Evolutionary conservation across 1,140 invertebrate genomes (phyloP), one percentile per base, ranked within the genome.

Genomic region (Bombus waltoni): DNA sequence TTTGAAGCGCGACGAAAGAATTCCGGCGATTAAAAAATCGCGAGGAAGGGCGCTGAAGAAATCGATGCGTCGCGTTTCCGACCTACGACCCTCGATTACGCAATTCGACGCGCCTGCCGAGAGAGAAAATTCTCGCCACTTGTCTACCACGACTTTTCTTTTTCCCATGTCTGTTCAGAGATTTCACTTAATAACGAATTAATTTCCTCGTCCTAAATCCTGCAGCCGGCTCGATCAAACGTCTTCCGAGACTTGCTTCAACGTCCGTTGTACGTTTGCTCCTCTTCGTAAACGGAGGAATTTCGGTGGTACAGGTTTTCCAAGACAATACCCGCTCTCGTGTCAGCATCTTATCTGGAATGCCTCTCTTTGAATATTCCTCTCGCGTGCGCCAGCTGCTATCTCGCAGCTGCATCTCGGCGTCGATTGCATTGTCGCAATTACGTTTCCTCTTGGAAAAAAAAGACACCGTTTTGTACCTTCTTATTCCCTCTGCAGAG

Each of bases 21-120:
- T 15, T 18, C 13, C n/a, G 13, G 6, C 2, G n/a, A 66, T 18
- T 66, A 35, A 66, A 35, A 35, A 35, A 35, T 66, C 15, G 32
- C n/a, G 2, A n/a, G 15, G 59, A 72, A 44, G 57, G 35, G 22
- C 53, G 9, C 35, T 62, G 66, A 73, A 71, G 65, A 68, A 86
- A 88, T 89, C 80, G 72, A 86, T 83, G 59, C 32, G 44, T 87
- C 68, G 72, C 73, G 72, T 68, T 73, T 47, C 66, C 65, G 85
- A 87, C 86, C 82, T 81, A 83, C 74, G 88, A 85, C 79, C 80
- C 2, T 42, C 28, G 57, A 78, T 85, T 89, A 86, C 59, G 73
- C 40, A 42, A 42, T 15, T 22, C 32, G 32, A 71, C 9, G 70
- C 25, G 38, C 40, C 38, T 40, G 68, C 18, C 68, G 38, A 72